A percentile compares a stretch with the other conserved stretches of the same genome.
Evolutionary conservation across 2,888 invertebrate genomes (phyloP).

Genomic region (Syritta pipiens): DNA sequence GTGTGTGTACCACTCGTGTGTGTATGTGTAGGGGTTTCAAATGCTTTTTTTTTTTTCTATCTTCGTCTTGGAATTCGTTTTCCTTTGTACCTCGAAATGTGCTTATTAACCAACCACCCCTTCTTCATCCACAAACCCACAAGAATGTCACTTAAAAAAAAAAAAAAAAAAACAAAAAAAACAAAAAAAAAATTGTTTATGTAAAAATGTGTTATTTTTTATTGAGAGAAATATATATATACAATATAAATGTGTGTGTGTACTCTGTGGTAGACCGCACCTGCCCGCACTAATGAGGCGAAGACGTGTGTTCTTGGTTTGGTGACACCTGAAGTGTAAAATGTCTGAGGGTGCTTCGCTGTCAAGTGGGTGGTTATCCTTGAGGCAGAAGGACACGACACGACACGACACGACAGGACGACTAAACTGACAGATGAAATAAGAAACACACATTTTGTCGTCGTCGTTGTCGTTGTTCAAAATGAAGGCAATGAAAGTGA

Average conservation of each 20-base stretch:
- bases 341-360: conserved; percentile 19
- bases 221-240: conserved; percentile 66
- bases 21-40: conserved; percentile 49
- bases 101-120: conserved; percentile 47
- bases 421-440: too few relatives aligned
- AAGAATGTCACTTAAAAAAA: conserved; percentile 18
- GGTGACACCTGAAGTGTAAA: conserved; percentile 8
- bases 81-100: conserved; percentile 59
- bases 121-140: too few relatives aligned
- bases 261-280: too few relatives aligned
- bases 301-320: neutral
- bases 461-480: too few relatives aligned
- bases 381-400: neutral
- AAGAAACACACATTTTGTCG: too few relatives aligned
- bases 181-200: conserved; percentile 39
- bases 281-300: neutral
- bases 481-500: too few relatives aligned
- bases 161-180: neutral
- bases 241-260: conserved; percentile 20
- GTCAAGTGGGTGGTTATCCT: neutral
- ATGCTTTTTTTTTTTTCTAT: conserved; percentile 50
- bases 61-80: conserved; percentile 57
- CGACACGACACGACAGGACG: too few relatives aligned
- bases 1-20: too few relatives aligned
- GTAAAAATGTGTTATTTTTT: conserved; percentile 68